Base-by-base conservation (phyloP, 2,113 vertebrate genomes). In the Hemiscyllium ocellatum region DNA sequence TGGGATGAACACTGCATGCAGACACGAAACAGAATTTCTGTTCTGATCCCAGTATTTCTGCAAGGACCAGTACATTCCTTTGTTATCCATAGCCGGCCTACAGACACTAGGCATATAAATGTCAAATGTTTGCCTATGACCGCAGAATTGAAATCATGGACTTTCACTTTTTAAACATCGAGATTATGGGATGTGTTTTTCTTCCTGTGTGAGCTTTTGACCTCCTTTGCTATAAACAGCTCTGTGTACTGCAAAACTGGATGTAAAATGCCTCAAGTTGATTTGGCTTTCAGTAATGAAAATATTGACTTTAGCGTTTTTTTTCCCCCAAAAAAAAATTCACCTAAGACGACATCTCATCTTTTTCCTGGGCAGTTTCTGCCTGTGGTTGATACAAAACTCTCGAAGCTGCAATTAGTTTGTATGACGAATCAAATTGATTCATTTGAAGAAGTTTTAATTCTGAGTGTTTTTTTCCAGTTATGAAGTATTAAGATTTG, bases 141-240 rank as follows among this genome's bases (percentile, higher is more conserved):
- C 94, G 50, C 69, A 72, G 94, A 95, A 52, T 76, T 95, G 94
- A 26, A 95, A 72, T 95, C 69, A 5, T 52, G 69, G 69, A 42
- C 68, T 95, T 70, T 76, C 66, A 72, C 68, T 52, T 65, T 95
- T 95, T 72, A 72, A 76, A 76, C 50, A 3, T 10, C 50, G 61
- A 13, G 50, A 29, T 90, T 33, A 61, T 26, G 87, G 56, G 61
- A 95, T 50, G 94, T 95, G 68, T 95, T 95, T 95, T 33, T 72
- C 69, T 95, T 95, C 8, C 94, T 13, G 42, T 19, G 66, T 95
- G 69, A 69, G 94, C 22, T 72, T 70, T 42, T 72, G 68, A 95
- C 94, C 68, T 33, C 42, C 69, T 24, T 95, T 76, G 68, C 94
- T 70, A 95, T 93, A 93, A 93, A 66, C 89, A 93, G 89, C 89